Evolutionary conservation across 2,113 vertebrate genomes (phyloP), one percentile per base, ranked within the genome.

Genomic region (Marmota monax): DNA sequence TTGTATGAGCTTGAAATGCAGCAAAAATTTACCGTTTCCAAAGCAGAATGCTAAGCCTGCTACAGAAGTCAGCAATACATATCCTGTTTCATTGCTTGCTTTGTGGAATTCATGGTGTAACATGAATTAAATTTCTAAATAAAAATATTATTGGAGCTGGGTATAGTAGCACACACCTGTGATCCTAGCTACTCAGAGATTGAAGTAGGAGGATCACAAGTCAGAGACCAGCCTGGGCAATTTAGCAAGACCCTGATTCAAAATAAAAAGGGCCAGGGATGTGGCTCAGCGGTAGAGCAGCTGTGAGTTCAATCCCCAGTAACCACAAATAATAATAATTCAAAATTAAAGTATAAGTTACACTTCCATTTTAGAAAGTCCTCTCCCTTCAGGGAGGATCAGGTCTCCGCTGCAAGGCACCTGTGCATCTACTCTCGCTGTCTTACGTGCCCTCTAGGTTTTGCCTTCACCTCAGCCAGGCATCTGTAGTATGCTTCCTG

Each of bases 71-170:
- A 45, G 1, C 39, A 84, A 84, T n/a, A 39, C 5, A 48, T 8
- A 12, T 45, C 58, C 20, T 45, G 1, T 74, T 69, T 76, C 77
- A 42, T 77, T 73, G 4, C 23, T 39, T 84, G 9, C 39, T 84
- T 96, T 78, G 7, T 91, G 51, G 42, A 91, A 70, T 18, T 94
- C 9, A 0, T 48, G 7, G 39, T 39, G 29, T 56, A 4, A 79
- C 7, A 18, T 48, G 56, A 10, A 69, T 84, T 80, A 80, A 65
- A 74, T 92, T 87, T 88, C 69, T 95, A 70, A 77, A 90, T 39
- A 48, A 88, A 29, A 29, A 34, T 34, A 69, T 69, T 69, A 63
- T 27, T 63, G 9, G 61, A 63, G 61, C 61, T 18, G 20, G 61
- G 9, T 8, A 10, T 63, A 25, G 61, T 63, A 17, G 67, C 29